A percentile compares a stretch with the other conserved stretches of the same genome.
phyloP scores from a whole-genome alignment of 2,888 invertebrate genomes.

The Corythucha ciliata region DNA sequence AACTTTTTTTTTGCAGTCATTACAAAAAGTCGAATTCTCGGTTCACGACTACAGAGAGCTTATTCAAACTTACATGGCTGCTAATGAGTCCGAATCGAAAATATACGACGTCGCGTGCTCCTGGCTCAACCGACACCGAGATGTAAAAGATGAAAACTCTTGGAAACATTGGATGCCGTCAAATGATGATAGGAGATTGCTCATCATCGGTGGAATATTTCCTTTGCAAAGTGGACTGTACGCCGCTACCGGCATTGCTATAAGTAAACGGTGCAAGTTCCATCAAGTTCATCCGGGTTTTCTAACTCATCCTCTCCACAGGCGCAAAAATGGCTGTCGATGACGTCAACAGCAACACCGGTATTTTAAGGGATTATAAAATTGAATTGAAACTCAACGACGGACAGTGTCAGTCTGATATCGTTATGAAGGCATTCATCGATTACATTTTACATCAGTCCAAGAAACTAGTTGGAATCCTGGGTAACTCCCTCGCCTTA shows the following conservation, averaged over 20 bases:
- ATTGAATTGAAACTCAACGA: slow-evolving; percentile 51
- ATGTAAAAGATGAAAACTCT: slow-evolving; percentile 39
- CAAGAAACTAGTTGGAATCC: slow-evolving; percentile 55
- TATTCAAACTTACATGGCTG: slow-evolving; percentile 37
- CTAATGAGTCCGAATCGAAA: not conserved
- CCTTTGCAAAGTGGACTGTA: slow-evolving; percentile 45
- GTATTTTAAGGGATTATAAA: slow-evolving; percentile 52
- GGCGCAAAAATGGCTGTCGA: slow-evolving; percentile 55
- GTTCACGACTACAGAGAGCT: slow-evolving; percentile 47
- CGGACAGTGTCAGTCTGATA: slow-evolving; percentile 61
- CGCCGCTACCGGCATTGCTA: slow-evolving; percentile 43
- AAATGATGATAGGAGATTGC: slow-evolving; percentile 41
- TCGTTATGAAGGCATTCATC: slow-evolving; percentile 65
- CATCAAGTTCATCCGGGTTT: not conserved
- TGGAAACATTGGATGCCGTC: slow-evolving; percentile 46
- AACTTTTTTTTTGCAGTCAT: slow-evolving; percentile 37
- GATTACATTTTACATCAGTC: slow-evolving; percentile 53
- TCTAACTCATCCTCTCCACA: slow-evolving; percentile 34
- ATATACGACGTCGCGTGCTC: slow-evolving; percentile 50
- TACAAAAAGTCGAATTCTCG: slow-evolving; percentile 46
- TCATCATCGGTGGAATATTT: slow-evolving; percentile 61
- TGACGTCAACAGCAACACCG: slow-evolving; percentile 52
- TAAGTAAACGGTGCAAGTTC: slow-evolving; percentile 40
- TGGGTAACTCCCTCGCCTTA: slow-evolving; percentile 44
- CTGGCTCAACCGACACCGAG: slow-evolving; percentile 47